These are phyloP conservation scores for Agelaius tricolor DNA, from an alignment of 2,113 vertebrate genomes.

Conservation along the genomic window DNA sequence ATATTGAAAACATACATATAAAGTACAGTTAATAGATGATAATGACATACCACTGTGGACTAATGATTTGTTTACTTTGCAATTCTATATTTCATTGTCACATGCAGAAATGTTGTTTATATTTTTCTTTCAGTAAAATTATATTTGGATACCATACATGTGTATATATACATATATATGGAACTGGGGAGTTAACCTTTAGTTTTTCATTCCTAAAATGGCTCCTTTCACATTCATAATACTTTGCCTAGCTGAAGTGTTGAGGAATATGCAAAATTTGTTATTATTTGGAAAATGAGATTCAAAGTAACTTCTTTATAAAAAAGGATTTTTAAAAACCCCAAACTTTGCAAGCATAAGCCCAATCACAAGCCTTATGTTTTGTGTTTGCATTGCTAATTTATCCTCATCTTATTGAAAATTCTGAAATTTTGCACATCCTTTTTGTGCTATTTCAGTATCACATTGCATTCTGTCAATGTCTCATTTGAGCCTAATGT, in stretches of 20 bases:
- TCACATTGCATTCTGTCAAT: conserved; percentile 19
- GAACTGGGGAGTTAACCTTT: background rate
- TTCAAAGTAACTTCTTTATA: background rate
- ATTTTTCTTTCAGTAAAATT: background rate
- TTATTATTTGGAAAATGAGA: background rate
- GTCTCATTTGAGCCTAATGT: conserved; percentile 45
- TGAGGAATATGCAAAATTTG: background rate
- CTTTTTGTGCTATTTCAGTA: conserved; percentile 30
- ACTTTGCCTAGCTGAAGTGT: background rate
- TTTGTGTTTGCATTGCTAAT: conserved; percentile 40
- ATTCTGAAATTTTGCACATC: conserved; percentile 17
- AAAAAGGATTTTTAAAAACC: background rate
- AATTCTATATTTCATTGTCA: background rate
- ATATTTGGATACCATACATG: background rate
- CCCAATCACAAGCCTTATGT: background rate
- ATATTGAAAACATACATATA: background rate
- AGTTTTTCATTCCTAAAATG: background rate
- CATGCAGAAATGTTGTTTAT: background rate
- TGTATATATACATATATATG: background rate
- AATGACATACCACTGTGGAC: background rate
- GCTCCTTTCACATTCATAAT: background rate
- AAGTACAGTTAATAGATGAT: background rate
- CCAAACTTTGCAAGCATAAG: background rate
- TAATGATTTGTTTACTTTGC: background rate
- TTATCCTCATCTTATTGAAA: background rate